Conservation (phyloP, 2,797 vertebrate species). For the Neoniphon sammara region DNA sequence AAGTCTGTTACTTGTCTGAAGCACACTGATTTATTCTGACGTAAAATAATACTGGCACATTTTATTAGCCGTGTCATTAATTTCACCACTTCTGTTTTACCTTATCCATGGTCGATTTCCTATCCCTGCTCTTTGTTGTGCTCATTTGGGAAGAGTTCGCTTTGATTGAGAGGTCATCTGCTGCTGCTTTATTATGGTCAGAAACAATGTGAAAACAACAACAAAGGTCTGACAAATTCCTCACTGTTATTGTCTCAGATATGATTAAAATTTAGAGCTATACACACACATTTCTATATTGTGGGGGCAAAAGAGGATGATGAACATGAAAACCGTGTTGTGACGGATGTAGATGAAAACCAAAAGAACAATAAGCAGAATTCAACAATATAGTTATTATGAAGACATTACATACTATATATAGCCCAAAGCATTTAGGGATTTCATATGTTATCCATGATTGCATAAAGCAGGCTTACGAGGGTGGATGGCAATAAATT, state of each 20-base stretch:
- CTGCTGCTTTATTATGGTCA: background rate
- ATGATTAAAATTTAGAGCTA: background rate
- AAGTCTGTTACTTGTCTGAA: background rate
- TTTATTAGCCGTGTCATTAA: too few relatives aligned
- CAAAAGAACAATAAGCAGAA: background rate
- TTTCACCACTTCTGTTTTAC: too few relatives aligned
- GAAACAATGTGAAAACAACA: background rate
- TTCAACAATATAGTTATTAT: too few relatives aligned
- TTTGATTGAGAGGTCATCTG: conserved; percentile 1
- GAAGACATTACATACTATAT: too few relatives aligned
- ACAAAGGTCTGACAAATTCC: background rate
- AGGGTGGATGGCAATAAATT: too few relatives aligned
- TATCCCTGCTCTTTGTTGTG: too few relatives aligned
- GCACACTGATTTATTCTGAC: background rate
- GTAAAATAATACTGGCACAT: background rate
- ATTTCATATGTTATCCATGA: too few relatives aligned
- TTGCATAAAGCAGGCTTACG: too few relatives aligned
- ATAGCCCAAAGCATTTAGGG: too few relatives aligned
- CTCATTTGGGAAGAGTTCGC: background rate
- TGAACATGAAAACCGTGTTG: background rate
- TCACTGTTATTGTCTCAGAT: background rate
- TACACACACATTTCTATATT: background rate
- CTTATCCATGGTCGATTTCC: too few relatives aligned
- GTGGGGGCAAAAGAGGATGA: background rate
- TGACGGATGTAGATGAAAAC: background rate